Conservation (phyloP, 1,140 invertebrate genomes). For the Drosophila pectinifera region DNA sequence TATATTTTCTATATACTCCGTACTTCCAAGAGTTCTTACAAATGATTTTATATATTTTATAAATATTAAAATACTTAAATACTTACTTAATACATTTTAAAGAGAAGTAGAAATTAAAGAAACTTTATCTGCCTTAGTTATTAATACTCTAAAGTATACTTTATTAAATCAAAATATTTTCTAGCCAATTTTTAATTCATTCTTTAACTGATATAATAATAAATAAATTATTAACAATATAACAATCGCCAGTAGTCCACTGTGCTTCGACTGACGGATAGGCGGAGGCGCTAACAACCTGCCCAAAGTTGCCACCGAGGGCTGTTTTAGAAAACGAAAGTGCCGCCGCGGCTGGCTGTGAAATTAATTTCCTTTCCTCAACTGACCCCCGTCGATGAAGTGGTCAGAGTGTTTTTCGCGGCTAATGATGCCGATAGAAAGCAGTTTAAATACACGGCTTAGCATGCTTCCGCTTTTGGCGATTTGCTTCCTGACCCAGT, state of each 20-base stretch:
- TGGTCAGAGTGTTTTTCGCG: conserved; percentile 32
- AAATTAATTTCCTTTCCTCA: conserved; percentile 64
- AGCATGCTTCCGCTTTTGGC: conserved; percentile 60
- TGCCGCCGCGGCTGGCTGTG: conserved; percentile 27
- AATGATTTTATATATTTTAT: too few species aligned
- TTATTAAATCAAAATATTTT: too few species aligned
- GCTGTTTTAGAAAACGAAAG: conserved; percentile 66
- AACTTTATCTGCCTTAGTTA: too few species aligned
- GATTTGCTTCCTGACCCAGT: conserved; percentile 65
- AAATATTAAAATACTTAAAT: too few species aligned
- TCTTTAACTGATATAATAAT: too few species aligned
- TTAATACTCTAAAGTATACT: too few species aligned
- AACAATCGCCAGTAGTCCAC: conserved; percentile 4
- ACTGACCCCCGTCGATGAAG: conserved; percentile 33
- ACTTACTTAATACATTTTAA: too few species aligned
- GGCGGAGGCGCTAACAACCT: conserved; percentile 61
- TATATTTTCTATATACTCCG: too few species aligned
- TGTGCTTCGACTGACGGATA: conserved; percentile 16
- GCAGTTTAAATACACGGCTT: conserved; percentile 36
- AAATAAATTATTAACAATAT: background rate
- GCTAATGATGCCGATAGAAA: conserved; percentile 48
- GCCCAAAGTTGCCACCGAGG: conserved; percentile 53
- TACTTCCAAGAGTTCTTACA: too few species aligned
- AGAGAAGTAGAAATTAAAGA: background rate
- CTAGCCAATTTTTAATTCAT: too few species aligned